Base-by-base conservation (phyloP, 1,140 invertebrate species). In the Phenacoccus solenopsis region DNA sequence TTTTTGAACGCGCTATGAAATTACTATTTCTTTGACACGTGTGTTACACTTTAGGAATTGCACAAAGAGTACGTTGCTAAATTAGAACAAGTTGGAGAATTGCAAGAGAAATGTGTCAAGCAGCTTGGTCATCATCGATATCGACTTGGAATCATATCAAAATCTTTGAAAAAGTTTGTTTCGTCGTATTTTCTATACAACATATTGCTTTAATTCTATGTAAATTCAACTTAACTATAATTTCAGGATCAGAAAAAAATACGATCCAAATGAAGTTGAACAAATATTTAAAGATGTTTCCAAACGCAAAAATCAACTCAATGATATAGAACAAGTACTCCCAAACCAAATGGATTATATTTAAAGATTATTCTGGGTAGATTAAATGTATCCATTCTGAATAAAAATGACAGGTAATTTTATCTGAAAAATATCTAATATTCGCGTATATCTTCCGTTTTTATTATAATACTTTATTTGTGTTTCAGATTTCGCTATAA, bases 371-470 rank as follows among this genome's bases (percentile, higher is more conserved):
- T 98, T 77, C 82, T 98, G 70, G 96, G 95, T 68, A 91, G 91
- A 80, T 93, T 98, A 22, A 97, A 97, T 81, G 93, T 98, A n/a
- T 97, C 94, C 24, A 93, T 98, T 78, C 81, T 97, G 38, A 96
- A 96, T 80, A 96, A 94, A 84, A 92, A 89, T 77, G 93, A 96
- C 78, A 96, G 96, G 91, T 94, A 84, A 25, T n/a, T n/a, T n/a
- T n/a, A n/a, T n/a, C n/a, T n/a, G n/a, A n/a, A n/a, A n/a, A 9
- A 22, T 24, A 64, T 49, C 16, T 16, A 49, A 32, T 32, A 32
- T 68, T 68, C n/a, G 25, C 25, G n/a, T 69, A 21, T 64, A n/a
- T 13, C 61, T 64, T 70, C 68, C 4, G 25, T 72, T 70, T n/a
- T n/a, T n/a, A 68, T 72, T 0, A 16, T 30, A 13, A 38, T 21